Base-by-base conservation (phyloP, 1,140 invertebrate genomes). In the Neocloeon triangulifer region DNA sequence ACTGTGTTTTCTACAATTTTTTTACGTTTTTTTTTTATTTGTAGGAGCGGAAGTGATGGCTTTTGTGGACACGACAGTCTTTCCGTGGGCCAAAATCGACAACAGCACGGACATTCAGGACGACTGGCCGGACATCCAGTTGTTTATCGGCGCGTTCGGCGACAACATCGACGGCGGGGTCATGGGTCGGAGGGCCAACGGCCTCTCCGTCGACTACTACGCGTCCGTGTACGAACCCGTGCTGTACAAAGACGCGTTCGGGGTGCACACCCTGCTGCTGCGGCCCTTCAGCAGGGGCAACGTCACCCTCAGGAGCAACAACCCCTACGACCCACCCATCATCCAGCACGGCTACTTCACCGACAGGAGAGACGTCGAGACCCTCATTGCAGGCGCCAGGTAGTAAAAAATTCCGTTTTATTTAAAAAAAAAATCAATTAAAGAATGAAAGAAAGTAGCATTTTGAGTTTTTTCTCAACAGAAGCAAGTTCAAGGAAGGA, bases 291-390 rank as follows among this genome's bases (percentile, higher is more conserved):
- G 74, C 30, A 55, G 59, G 27, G 81, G 82, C 5, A 60, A 56
- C 25, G 50, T 88, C 2, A 56, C 64, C 34, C 43, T 88, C 1
- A 51, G 45, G 23, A 66, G 65, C n/a, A 48, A 50, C 0, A 61
- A 86, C 46, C 72, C 80, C 0, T 49, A 55, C 13, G 56, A 66
- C 0, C 62, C 73, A 41, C 85, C 86, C 0, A 46, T 65, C 5
- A 81, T 92, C 20, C 70, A 75, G 47, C 74, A 84, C 1, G 79
- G 79, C 43, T 88, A 85, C 47, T 73, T 74, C 27, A 49, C 62
- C 0, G 53, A 79, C 50, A 64, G 65, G 0, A 47, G 62, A 7
- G 78, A 82, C 43, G 48, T 79, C 8, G 60, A 67, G 41, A 51
- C 69, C 25, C 48, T 81, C 49, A 17, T 16, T 9, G 27, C 15